Percentiles rank a stretch among this genome's conserved stretches.
Conservation (phyloP, 2,113 vertebrate genomes). For the Hemibagrus wyckioides region DNA sequence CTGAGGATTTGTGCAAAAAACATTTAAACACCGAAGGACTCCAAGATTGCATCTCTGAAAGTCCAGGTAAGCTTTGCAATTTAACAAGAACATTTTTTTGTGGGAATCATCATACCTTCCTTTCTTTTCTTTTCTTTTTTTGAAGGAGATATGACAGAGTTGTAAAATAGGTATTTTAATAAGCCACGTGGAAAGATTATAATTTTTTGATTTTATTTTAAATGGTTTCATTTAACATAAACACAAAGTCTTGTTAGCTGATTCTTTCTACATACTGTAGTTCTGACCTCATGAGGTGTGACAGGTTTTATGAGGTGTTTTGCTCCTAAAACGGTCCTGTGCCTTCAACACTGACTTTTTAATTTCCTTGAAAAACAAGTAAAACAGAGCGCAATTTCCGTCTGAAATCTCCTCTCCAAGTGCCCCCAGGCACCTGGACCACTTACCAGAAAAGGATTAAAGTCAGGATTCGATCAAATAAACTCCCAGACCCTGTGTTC, state of each 20-base stretch:
- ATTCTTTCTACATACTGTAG: neutral
- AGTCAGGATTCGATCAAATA: neutral
- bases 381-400: neutral
- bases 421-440: neutral
- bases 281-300: neutral
- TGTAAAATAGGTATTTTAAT: neutral
- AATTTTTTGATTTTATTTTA: neutral
- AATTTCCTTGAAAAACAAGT: neutral
- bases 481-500: neutral
- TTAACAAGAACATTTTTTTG: too few species aligned
- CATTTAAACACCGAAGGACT: slow-evolving; percentile 41
- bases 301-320: neutral
- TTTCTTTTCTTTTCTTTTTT: too few species aligned
- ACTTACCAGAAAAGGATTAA: slow-evolving; percentile 1
- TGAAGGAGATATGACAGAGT: neutral
- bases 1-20: slow-evolving; percentile 46
- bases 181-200: neutral
- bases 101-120: neutral
- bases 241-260: neutral
- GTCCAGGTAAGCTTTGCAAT: slow-evolving; percentile 56
- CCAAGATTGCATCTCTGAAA: neutral
- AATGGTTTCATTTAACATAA: neutral
- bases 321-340: neutral
- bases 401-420: neutral
- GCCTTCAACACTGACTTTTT: neutral